Base-by-base conservation (phyloP, 2,888 invertebrate species). In the Parthenolecanium corni region DNA sequence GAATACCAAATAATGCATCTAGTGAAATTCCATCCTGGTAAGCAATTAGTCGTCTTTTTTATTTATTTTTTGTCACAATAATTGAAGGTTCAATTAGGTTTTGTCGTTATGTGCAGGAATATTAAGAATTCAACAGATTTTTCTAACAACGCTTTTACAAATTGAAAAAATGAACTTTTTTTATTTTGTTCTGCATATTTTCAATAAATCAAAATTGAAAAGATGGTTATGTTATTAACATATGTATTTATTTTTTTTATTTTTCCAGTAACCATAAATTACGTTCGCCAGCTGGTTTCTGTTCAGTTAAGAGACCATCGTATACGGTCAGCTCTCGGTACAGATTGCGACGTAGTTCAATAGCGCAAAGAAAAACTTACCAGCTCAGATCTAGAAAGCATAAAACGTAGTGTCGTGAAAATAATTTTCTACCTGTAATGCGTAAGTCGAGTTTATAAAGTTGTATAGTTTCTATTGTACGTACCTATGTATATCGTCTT, bases 1-100 rank as follows among this genome's bases (percentile, higher is more conserved):
- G 42, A 61, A 61, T 20, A 25, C 36, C 36, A 51, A 61, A 61
- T 61, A 57, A 57, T n/a, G 16, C 46, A 12, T 18, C 46, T 16
- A 31, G 14, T 25, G 57, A 57, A 44, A n/a, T 25, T 47, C 25
- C 57, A 12, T 12, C 16, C 23, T 57, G 47, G 57, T 57, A 12
- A 46, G 57, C 5, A 12, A 3, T 23, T 47, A n/a, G n/a, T 47
- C 47, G 6, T 47, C n/a, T 11, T 16, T 3, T 11, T 20, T 18
- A 2, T 12, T 47, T 47, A 3, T 20, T 47, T 47, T 14, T 16
- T 3, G 11, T 18, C 3, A 3, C 18, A 18, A 3, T 12, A 18
- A 16, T 18, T 2, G n/a, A 9, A 25, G 24, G 16, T 51, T 31
- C 6, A 25, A 0, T 4, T n/a, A n/a, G n/a, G 25, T 2, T 51